Conservation (phyloP, 2,797 vertebrate genomes). For the Scarus forsteni region DNA sequence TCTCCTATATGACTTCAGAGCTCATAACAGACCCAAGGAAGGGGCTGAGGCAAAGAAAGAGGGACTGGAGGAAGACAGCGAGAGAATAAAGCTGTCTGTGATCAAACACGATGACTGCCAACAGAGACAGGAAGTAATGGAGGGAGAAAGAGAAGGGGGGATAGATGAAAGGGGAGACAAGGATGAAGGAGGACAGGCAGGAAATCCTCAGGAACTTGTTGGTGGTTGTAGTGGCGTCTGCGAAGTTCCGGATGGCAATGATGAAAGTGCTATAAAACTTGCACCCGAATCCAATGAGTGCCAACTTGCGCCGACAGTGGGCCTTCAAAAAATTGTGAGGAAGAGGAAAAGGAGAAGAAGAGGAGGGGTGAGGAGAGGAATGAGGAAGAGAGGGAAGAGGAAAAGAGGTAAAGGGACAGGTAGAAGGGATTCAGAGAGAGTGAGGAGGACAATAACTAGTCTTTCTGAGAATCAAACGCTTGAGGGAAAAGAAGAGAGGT, state of each 20-base stretch:
- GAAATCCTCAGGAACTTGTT: constrained; percentile 67
- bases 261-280: constrained; percentile 67
- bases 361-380: constrained; percentile 60
- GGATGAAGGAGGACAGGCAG: constrained; percentile 69
- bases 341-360: constrained; percentile 61
- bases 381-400: constrained; percentile 60
- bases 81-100: constrained; percentile 66
- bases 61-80: constrained; percentile 48
- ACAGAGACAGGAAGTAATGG: constrained; percentile 56
- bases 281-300: constrained; percentile 53
- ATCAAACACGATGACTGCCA: constrained; percentile 70
- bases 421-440: constrained; percentile 49
- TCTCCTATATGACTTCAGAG: constrained; percentile 86
- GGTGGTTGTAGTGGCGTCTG: constrained; percentile 37
- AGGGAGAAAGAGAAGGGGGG: constrained; percentile 56
- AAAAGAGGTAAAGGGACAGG: constrained; percentile 40
- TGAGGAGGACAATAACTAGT: constrained; percentile 40
- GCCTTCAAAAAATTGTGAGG: constrained; percentile 49
- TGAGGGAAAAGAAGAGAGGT: constrained; percentile 59
- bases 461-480: constrained; percentile 46
- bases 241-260: constrained; percentile 35
- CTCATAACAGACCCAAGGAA: constrained; percentile 62
- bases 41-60: constrained; percentile 40
- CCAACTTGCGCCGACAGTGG: constrained; percentile 15
- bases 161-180: constrained; percentile 70